Evolutionary conservation across 1,140 invertebrate species (phyloP).

Genomic region (Philopotamus ludificatus): DNA sequence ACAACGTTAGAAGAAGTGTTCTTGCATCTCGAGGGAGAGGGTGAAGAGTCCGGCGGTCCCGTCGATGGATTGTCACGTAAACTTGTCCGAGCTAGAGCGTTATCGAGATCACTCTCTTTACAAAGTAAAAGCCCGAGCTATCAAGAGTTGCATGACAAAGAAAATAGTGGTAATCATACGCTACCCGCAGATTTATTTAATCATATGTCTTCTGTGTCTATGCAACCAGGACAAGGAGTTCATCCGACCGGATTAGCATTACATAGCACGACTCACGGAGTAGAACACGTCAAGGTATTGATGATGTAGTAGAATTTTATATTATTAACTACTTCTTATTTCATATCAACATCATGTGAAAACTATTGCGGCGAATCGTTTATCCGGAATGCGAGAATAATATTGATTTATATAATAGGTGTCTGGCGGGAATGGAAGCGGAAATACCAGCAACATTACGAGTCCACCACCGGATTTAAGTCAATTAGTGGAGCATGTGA

Average conservation of each 20-base stretch:
- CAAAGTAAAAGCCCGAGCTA: constrained; percentile 73
- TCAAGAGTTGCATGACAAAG: constrained; percentile 69
- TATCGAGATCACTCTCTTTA: constrained; percentile 67
- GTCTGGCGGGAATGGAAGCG: constrained; percentile 5
- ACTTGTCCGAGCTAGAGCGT: constrained; percentile 67
- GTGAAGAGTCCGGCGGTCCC: constrained; percentile 65
- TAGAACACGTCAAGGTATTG: constrained; percentile 54
- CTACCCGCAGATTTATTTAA: constrained; percentile 20
- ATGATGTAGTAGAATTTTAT: not conserved
- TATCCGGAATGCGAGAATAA: no score
- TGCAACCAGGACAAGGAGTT: not conserved
- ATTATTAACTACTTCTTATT: no score
- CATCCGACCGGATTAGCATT: constrained; percentile 43
- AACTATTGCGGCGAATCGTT: no score
- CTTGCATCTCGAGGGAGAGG: constrained; percentile 72
- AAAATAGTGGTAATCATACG: constrained; percentile 28
- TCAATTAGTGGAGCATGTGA: constrained; percentile 48
- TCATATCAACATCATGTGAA: no score
- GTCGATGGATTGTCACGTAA: constrained; percentile 73
- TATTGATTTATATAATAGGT: no score
- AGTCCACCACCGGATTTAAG: constrained; percentile 48
- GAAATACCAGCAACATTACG: constrained; percentile 41
- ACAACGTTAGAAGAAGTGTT: constrained; percentile 90
- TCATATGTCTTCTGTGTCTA: not conserved
- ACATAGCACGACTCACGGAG: constrained; percentile 53